Evolutionary conservation across 1,140 invertebrate genomes (phyloP).

Genomic region (Drosophila kurseongensis): DNA sequence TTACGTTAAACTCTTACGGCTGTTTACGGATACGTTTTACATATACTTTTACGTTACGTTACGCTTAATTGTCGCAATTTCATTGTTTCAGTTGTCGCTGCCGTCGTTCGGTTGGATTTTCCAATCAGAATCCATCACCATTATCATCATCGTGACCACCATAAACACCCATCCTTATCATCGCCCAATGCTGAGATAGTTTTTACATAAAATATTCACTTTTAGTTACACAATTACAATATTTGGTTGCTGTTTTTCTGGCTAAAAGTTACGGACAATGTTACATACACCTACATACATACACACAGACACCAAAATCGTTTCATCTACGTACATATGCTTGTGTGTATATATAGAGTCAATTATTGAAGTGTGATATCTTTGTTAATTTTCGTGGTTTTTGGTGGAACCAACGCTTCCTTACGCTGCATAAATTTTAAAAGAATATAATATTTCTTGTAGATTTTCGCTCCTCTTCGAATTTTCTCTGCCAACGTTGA

Average conservation of each 20-base stretch:
- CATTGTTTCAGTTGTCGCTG: conserved; percentile 78
- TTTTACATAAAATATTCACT: conserved; percentile 76
- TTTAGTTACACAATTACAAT: conserved; percentile 66
- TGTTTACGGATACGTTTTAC: conserved; percentile 57
- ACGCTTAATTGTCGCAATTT: conserved; percentile 80
- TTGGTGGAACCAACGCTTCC: conserved; percentile 31
- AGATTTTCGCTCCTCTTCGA: conserved; percentile 22
- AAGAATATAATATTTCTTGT: conserved; percentile 81
- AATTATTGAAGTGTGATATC: conserved; percentile 81
- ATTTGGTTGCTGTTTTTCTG: conserved; percentile 37
- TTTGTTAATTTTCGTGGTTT: conserved; percentile 49
- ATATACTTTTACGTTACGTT: conserved; percentile 54
- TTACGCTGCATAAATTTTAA: conserved; percentile 76
- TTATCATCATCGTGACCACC: conserved; percentile 7
- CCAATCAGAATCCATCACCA: conserved; percentile 8
- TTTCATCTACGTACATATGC: conserved; percentile 42
- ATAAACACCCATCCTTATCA: conserved; percentile 10
- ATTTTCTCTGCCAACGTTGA: conserved; percentile 13
- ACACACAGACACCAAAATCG: conserved; percentile 69
- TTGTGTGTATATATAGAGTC: conserved; percentile 48
- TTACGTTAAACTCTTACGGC: conserved; percentile 51
- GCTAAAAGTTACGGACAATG: conserved; percentile 81
- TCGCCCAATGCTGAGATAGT: conserved; percentile 37
- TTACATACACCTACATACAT: conserved; percentile 51
- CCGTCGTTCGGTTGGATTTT: conserved; percentile 41